Conservation (phyloP, 2,797 vertebrate genomes). For the Rallus crepitans region DNA sequence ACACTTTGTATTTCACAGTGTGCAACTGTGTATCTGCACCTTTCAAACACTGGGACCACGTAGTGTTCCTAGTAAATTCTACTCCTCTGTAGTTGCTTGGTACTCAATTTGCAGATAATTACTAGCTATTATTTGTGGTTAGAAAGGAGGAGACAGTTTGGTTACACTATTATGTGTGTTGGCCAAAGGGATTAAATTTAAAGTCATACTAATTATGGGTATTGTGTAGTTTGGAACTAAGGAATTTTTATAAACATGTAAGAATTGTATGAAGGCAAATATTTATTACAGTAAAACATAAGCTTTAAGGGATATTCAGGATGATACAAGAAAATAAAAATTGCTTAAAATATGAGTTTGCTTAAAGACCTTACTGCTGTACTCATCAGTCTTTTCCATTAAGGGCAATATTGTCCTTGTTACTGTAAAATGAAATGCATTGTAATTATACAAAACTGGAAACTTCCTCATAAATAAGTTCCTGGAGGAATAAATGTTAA, state of each 20-base stretch:
- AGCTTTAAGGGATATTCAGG: neutral
- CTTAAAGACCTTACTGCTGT: neutral
- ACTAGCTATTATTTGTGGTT: neutral
- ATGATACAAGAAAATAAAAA: neutral
- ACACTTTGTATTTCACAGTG: neutral
- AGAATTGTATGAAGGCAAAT: neutral
- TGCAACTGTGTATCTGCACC: neutral
- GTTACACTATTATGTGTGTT: neutral
- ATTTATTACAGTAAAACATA: neutral
- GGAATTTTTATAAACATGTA: neutral
- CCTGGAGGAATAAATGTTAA: neutral
- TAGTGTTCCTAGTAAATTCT: neutral
- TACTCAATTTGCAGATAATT: constrained; percentile 3
- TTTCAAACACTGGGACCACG: neutral
- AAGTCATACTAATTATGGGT: neutral
- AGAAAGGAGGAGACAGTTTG: neutral
- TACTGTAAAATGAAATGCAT: neutral
- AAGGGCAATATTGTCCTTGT: neutral
- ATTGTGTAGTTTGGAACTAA: neutral
- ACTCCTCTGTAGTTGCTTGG: neutral
- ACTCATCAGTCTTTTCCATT: neutral
- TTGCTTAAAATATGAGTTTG: neutral
- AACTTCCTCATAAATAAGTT: neutral
- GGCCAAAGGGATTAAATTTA: neutral
- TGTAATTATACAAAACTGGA: neutral